Evolutionary conservation across 1,140 invertebrate species (phyloP).

Genomic region (Lucilia cuprina): DNA sequence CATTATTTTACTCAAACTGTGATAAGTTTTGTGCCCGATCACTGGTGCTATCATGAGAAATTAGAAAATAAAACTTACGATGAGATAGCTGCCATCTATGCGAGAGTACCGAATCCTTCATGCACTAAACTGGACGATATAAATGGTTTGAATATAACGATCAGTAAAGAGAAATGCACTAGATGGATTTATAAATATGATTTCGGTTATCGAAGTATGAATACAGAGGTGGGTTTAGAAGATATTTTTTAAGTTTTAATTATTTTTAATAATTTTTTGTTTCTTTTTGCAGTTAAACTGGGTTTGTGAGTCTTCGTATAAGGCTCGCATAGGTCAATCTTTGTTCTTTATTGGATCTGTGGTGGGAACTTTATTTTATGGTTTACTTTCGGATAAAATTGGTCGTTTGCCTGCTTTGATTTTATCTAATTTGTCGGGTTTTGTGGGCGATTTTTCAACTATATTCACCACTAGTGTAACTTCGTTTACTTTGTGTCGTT

Average conservation of each 20-base stretch:
- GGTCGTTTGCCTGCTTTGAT: conserved; percentile 69
- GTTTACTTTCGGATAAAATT: conserved; percentile 67
- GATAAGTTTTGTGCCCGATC: conserved; percentile 65
- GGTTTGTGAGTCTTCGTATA: conserved; percentile 70
- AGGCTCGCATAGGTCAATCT: conserved; percentile 68
- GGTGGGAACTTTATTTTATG: conserved; percentile 68
- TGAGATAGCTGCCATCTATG: conserved; percentile 56
- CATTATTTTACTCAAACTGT: conserved; percentile 69
- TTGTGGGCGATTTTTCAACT: conserved; percentile 66
- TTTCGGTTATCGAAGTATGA: conserved; percentile 66
- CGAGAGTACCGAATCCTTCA: conserved; percentile 51
- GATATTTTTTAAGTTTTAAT: background rate
- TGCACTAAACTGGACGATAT: conserved; percentile 53
- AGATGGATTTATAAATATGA: conserved; percentile 65
- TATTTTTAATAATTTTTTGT: background rate
- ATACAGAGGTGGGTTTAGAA: conserved; percentile 64
- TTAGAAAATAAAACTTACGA: conserved; percentile 58
- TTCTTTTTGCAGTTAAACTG: conserved; percentile 65
- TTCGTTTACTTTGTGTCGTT: conserved; percentile 66
- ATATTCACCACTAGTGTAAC: conserved; percentile 64
- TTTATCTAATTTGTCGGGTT: conserved; percentile 66
- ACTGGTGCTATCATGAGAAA: conserved; percentile 61
- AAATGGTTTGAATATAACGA: conserved; percentile 46
- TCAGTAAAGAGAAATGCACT: conserved; percentile 57
- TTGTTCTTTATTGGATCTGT: conserved; percentile 70